Conservation (phyloP, 2,888 invertebrate species). For the Polietes domitor region DNA sequence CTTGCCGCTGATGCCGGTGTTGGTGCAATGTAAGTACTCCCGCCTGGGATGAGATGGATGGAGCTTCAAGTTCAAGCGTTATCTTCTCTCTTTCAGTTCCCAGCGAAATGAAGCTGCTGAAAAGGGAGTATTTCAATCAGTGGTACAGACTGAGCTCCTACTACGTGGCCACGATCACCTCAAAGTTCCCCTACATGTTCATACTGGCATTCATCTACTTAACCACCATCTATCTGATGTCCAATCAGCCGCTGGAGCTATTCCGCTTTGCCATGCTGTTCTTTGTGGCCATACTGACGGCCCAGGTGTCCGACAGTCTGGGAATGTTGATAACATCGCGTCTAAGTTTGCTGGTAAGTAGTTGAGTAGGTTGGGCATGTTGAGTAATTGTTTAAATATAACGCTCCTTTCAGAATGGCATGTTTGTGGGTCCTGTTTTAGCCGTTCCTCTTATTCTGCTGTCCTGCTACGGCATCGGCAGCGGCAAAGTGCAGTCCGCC, state of each 20-base stretch:
- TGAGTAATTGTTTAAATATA: too few species aligned
- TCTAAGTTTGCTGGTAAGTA: constrained; percentile 88
- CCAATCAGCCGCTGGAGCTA: constrained; percentile 89
- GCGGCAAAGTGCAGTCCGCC: constrained; percentile 87
- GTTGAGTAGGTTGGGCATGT: background rate
- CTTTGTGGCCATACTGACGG: constrained; percentile 86
- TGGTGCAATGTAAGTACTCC: constrained; percentile 87
- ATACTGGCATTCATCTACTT: constrained; percentile 86
- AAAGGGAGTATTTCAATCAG: constrained; percentile 90
- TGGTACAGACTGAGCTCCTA: constrained; percentile 92
- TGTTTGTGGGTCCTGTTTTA: constrained; percentile 93
- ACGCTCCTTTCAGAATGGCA: constrained; percentile 86
- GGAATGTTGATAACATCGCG: constrained; percentile 88
- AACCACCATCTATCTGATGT: constrained; percentile 87
- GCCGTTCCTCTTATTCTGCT: constrained; percentile 94
- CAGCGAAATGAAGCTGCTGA: constrained; percentile 88
- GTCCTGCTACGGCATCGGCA: constrained; percentile 93
- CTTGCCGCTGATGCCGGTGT: constrained; percentile 90
- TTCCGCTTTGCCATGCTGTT: constrained; percentile 86
- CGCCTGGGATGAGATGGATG: background rate
- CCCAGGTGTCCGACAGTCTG: constrained; percentile 90
- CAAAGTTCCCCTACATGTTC: constrained; percentile 88
- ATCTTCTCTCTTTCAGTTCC: constrained; percentile 85
- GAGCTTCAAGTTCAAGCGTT: too few species aligned
- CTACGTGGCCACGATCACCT: constrained; percentile 87